Evolutionary conservation across 2,888 invertebrate genomes (phyloP).

Genomic region (Machimus rusticus): DNA sequence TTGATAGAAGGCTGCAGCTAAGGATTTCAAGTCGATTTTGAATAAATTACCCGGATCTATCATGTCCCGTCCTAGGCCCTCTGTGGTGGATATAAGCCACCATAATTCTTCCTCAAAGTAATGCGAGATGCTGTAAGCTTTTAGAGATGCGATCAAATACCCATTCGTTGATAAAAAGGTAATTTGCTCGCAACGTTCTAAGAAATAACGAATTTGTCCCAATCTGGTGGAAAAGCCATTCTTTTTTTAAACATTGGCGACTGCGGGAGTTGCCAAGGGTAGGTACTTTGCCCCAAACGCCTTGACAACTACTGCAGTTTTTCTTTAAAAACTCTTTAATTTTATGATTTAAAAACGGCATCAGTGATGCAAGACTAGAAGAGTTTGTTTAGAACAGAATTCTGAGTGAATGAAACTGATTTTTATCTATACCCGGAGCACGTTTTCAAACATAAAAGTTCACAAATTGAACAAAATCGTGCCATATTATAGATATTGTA

Average conservation of each 20-base stretch:
- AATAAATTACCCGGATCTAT: constrained; percentile 37
- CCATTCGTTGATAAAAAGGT: background rate
- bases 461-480: too few species aligned
- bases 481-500: too few species aligned
- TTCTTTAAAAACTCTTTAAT: too few species aligned
- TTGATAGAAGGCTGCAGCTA: constrained; percentile 6
- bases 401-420: too few species aligned
- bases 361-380: too few species aligned
- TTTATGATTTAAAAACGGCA: too few species aligned
- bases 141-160: background rate
- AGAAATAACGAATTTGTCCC: background rate
- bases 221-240: background rate
- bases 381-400: too few species aligned
- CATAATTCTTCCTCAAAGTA: constrained; percentile 7
- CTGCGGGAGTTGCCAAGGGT: background rate
- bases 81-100: background rate
- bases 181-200: background rate
- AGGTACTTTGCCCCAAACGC: too few species aligned
- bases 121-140: background rate
- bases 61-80: background rate
- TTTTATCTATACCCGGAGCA: too few species aligned
- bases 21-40: constrained; percentile 39
- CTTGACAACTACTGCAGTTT: too few species aligned
- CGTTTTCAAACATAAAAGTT: too few species aligned
- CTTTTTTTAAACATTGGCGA: background rate